A percentile compares a stretch with the other conserved stretches of the same genome.
Evolutionary conservation across 2,888 invertebrate genomes (phyloP).

Genomic region (Mimas tiliae): DNA sequence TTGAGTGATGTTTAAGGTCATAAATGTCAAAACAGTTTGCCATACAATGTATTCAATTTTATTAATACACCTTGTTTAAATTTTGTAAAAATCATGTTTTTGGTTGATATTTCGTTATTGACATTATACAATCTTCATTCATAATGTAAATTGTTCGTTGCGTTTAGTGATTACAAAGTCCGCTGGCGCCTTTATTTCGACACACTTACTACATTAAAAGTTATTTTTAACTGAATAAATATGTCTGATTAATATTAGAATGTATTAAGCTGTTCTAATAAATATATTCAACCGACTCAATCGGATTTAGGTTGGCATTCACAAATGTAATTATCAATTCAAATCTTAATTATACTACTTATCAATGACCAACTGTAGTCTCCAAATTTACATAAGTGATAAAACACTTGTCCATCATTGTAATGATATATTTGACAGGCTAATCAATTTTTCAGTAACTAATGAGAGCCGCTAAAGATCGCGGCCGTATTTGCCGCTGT

Average conservation of each 20-base stretch:
- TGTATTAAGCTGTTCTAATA: not conserved
- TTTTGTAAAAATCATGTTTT: too few species aligned
- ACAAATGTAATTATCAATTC: constrained; percentile 18
- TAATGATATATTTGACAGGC: constrained; percentile 15
- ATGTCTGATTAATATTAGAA: not conserved
- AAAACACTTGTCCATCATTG: constrained; percentile 7
- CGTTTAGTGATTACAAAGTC: not conserved
- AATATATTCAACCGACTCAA: constrained; percentile 12
- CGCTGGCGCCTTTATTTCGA: too few species aligned
- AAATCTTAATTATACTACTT: constrained; percentile 18
- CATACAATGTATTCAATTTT: too few species aligned
- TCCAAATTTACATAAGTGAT: constrained; percentile 17
- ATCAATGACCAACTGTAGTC: constrained; percentile 13
- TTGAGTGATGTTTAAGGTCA: too few species aligned
- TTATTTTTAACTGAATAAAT: not conserved
- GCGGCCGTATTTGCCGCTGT: not conserved
- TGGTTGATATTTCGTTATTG: too few species aligned
- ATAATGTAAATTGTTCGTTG: not conserved
- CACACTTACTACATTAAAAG: not conserved
- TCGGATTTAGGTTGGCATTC: constrained; percentile 7
- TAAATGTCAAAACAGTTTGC: too few species aligned
- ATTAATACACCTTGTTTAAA: too few species aligned
- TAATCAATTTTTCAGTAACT: constrained; percentile 12
- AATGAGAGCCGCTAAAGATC: constrained; percentile 3
- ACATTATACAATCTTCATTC: not conserved